Percentiles rank a stretch among this genome's conserved stretches.
Evolutionary conservation across 2,888 invertebrate genomes (phyloP).

Genomic region (Idaea straminata): DNA sequence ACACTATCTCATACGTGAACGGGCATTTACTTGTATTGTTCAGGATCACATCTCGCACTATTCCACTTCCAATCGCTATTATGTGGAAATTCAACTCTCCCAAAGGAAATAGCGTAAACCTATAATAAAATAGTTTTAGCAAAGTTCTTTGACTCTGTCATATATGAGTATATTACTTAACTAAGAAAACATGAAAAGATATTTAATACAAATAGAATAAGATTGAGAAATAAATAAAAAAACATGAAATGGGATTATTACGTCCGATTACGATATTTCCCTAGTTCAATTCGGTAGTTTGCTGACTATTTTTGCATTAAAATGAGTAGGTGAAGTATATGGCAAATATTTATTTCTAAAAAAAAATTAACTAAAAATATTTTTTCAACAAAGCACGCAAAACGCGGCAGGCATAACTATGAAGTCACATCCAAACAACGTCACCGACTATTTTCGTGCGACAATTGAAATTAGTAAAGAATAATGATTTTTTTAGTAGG

Average conservation of each 20-base stretch:
- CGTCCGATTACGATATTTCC: not conserved
- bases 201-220: too few species aligned
- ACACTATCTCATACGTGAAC: constrained; percentile 69
- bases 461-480: constrained; percentile 3
- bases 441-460: too few species aligned
- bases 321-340: too few species aligned
- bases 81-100: constrained; percentile 81
- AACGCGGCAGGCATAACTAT: too few species aligned
- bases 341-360: too few species aligned
- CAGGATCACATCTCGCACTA: constrained; percentile 76
- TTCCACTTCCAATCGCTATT: constrained; percentile 73
- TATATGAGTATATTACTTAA: not conserved
- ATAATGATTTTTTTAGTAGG: too few species aligned
- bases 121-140: constrained; percentile 31
- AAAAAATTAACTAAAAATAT: too few species aligned
- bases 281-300: not conserved
- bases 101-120: constrained; percentile 80
- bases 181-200: not conserved
- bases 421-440: too few species aligned
- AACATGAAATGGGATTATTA: not conserved
- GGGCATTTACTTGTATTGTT: constrained; percentile 82
- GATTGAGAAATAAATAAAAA: too few species aligned
- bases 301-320: not conserved
- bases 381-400: too few species aligned
- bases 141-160: not conserved